Evolutionary conservation across 1,140 invertebrate species (phyloP).

Genomic region (Drosophila mauritiana): DNA sequence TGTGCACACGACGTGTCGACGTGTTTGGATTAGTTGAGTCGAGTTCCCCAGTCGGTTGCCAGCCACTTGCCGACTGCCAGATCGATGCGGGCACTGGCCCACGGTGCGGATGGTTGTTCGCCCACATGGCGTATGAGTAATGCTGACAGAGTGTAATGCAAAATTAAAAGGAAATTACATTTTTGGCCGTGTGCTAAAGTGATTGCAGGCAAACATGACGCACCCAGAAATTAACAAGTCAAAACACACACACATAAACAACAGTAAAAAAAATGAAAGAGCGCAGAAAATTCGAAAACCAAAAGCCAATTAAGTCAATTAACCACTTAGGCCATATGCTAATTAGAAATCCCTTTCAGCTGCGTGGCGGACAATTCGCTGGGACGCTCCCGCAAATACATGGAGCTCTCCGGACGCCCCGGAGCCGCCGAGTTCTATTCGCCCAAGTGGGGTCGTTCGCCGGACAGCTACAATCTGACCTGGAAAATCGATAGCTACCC

Average conservation of each 20-base stretch:
- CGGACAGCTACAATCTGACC: slow-evolving; percentile 87
- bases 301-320: slow-evolving; percentile 48
- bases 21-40: slow-evolving; percentile 71
- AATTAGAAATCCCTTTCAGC: slow-evolving; percentile 81
- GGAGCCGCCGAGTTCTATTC: slow-evolving; percentile 88
- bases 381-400: slow-evolving; percentile 88
- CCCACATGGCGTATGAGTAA: slow-evolving; percentile 39
- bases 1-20: slow-evolving; percentile 66
- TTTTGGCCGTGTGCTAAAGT: slow-evolving; percentile 22
- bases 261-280: slow-evolving; percentile 10
- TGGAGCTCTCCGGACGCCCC: slow-evolving; percentile 88
- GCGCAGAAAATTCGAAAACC: background rate
- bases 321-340: slow-evolving; percentile 27
- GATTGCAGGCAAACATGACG: slow-evolving; percentile 36
- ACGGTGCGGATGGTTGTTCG: background rate
- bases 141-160: slow-evolving; percentile 54
- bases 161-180: slow-evolving; percentile 65
- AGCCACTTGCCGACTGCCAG: slow-evolving; percentile 39
- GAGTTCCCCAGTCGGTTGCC: slow-evolving; percentile 29
- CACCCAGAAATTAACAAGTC: slow-evolving; percentile 18
- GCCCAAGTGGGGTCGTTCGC: slow-evolving; percentile 86
- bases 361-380: slow-evolving; percentile 90
- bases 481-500: slow-evolving; percentile 89
- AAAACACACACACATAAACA: background rate
- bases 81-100: slow-evolving; percentile 36